A percentile compares a stretch with the other conserved stretches of the same genome.
Evolutionary conservation across 2,113 vertebrate species (phyloP).

Genomic region (Barbus barbus): DNA sequence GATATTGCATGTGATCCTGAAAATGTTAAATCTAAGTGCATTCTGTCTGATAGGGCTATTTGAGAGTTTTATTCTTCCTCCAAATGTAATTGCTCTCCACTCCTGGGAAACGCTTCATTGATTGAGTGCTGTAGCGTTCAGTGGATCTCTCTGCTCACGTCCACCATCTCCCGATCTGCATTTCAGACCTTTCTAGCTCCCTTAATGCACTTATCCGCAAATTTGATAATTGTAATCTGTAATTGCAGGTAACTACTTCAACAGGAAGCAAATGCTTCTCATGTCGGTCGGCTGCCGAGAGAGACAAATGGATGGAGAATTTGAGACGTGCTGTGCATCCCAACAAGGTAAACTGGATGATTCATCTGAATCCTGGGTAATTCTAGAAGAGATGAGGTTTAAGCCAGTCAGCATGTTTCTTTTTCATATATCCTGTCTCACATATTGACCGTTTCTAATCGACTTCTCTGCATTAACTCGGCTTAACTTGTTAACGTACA

Average conservation of each 20-base stretch:
- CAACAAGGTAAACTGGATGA: slow-evolving; percentile 81
- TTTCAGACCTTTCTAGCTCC: slow-evolving; percentile 27
- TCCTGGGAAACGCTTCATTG: slow-evolving; percentile 15
- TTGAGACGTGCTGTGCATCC: slow-evolving; percentile 93
- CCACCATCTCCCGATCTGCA: slow-evolving; percentile 20
- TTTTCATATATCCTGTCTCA: background rate
- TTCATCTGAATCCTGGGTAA: background rate
- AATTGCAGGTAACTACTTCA: slow-evolving; percentile 88
- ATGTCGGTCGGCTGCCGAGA: slow-evolving; percentile 93
- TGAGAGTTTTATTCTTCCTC: slow-evolving; percentile 23
- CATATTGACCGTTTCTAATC: background rate
- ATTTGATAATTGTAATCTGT: slow-evolving; percentile 45
- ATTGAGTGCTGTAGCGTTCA: slow-evolving; percentile 24
- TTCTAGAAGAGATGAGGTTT: background rate
- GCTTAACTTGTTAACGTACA: background rate
- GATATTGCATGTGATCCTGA: slow-evolving; percentile 31
- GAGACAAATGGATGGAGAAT: slow-evolving; percentile 99
- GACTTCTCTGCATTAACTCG: background rate
- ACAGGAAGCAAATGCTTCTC: slow-evolving; percentile 98
- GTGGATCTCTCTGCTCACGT: background rate
- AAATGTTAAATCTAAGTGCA: slow-evolving; percentile 38
- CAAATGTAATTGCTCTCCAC: slow-evolving; percentile 28
- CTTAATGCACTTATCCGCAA: slow-evolving; percentile 14
- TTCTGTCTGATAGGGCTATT: slow-evolving; percentile 33
- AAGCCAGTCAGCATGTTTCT: background rate